Evolutionary conservation across 1,140 invertebrate species (phyloP), one percentile per base, ranked within the genome.

Genomic region (Drosophila repletoides): DNA sequence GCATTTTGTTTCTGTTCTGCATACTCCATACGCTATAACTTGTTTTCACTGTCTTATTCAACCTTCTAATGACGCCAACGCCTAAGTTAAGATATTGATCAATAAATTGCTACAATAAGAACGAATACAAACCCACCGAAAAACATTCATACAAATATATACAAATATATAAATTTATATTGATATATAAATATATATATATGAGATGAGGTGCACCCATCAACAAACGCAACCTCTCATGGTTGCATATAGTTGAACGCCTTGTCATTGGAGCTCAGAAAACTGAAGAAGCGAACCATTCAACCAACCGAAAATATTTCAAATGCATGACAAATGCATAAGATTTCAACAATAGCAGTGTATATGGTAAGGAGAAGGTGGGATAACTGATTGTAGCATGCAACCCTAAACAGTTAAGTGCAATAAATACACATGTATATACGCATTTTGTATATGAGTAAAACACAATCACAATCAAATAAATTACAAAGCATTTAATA

Each of bases 401-500:
- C 74, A 75, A 72, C 71, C 75, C 80, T 72, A 80, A 86, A 68
- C 80, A 86, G 75, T 80, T 86, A 84, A 84, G 80, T 84, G 80
- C 80, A 84, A 86, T 86, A 84, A 86, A 80, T 79, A 84, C 28
- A 51, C 19, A 59, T 3, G 19, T 36, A 64, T 43, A 34, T 41
- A 60, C 31, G 51, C 56, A 63, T 31, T 14, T 21, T 56, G 60
- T 53, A n/a, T n/a, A n/a, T n/a, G n/a, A 29, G 41, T 58, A 58
- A n/a, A 60, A 66, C 71, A 80, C 76, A 81, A 70, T 77, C 79
- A 84, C 79, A 84, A 84, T 84, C 79, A 84, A 84, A 84, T 84
- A 86, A 84, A 84, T 84, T 84, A 86, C 80, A 79, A 71, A 86
- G 80, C 80, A 76, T 84, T 84, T 84, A 84, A 84, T 86, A 84